Evolutionary conservation across 2,797 vertebrate genomes (phyloP).

Genomic region (Micropoecilia bifurca): DNA sequence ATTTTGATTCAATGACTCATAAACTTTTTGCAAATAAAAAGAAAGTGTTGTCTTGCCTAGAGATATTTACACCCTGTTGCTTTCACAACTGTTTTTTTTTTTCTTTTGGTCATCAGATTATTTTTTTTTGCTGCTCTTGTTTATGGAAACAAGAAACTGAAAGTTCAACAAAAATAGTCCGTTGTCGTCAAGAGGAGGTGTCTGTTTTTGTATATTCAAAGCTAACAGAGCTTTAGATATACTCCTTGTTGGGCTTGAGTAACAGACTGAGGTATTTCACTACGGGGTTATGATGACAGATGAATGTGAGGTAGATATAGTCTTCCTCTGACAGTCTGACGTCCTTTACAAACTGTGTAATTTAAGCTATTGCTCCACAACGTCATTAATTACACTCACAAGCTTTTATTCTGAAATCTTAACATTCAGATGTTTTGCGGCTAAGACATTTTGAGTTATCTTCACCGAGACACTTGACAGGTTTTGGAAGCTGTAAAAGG

Average conservation of each 20-base stretch:
- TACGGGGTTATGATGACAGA: neutral
- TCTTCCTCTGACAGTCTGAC: neutral
- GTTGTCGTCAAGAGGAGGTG: neutral
- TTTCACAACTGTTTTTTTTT: neutral
- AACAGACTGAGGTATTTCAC: neutral
- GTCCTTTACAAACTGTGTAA: neutral
- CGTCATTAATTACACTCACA: neutral
- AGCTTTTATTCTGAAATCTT: neutral
- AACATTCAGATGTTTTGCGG: neutral
- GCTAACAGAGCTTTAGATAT: neutral
- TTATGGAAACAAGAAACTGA: neutral
- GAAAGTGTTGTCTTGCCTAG: neutral
- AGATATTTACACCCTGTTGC: neutral
- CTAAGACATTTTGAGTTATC: neutral
- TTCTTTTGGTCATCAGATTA: neutral
- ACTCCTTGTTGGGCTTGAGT: neutral
- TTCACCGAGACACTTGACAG: neutral
- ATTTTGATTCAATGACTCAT: neutral
- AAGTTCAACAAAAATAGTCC: neutral
- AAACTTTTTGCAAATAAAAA: neutral
- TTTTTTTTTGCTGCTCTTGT: neutral
- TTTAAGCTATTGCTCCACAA: neutral
- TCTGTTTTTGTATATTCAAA: neutral
- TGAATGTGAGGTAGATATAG: neutral
- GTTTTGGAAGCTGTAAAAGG: neutral